Percentiles rank a stretch among this genome's conserved stretches.
These are phyloP conservation scores for Megalops cyprinoides DNA, from an alignment of 2,797 vertebrate species.

Conservation along the genomic window DNA sequence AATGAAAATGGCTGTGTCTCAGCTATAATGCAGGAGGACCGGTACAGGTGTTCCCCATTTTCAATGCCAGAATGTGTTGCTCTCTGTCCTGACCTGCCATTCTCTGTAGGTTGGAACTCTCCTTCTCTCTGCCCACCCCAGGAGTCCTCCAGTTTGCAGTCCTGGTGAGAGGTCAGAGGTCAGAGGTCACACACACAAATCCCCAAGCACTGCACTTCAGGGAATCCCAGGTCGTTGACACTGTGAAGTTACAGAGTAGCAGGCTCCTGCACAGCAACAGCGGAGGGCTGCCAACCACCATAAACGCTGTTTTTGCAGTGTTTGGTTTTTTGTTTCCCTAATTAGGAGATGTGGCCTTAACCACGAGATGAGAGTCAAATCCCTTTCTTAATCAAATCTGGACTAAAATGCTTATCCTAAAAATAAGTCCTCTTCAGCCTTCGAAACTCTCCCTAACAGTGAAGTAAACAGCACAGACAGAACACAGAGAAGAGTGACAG, in stretches of 20 bases:
- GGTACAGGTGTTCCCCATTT: no score
- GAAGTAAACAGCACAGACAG: neutral
- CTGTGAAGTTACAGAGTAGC: slow-evolving; percentile 4
- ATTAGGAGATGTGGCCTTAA: neutral
- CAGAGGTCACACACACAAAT: slow-evolving; percentile 24
- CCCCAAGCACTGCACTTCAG: neutral
- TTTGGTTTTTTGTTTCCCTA: no score
- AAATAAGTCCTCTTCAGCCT: no score
- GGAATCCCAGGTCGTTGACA: neutral
- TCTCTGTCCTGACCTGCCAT: slow-evolving; percentile 70
- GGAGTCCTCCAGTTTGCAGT: slow-evolving; percentile 49
- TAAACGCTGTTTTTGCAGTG: neutral
- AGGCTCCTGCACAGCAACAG: neutral
- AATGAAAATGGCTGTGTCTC: no score
- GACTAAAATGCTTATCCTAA: neutral
- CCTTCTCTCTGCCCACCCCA: slow-evolving; percentile 54
- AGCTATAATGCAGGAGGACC: no score
- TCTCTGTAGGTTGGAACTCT: slow-evolving; percentile 68
- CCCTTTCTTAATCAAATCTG: neutral
- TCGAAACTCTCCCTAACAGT: no score
- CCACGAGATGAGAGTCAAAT: no score
- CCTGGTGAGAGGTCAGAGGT: slow-evolving; percentile 55
- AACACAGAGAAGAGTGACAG: neutral
- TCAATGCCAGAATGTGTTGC: neutral
- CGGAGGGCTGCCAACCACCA: neutral